Base-by-base conservation (phyloP, 2,888 invertebrate genomes). In the Xestia ashworthii region DNA sequence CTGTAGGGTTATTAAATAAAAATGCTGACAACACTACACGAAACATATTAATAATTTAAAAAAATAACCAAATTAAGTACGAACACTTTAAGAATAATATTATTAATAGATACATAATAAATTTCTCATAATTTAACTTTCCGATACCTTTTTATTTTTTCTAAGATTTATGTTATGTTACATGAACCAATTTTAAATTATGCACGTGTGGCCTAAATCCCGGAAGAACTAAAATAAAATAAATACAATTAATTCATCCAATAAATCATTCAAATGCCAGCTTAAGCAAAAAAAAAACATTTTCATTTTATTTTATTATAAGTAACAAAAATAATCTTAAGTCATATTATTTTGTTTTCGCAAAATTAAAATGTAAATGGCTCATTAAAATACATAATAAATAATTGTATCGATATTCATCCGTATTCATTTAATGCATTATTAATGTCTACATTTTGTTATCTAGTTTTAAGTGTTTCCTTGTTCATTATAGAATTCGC, bases 401-500 rank as follows among this genome's bases (percentile, higher is more conserved):
- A n/a, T 55, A 48, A 82, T 44, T 44, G 6, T 19, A 25, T 77
- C 22, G 5, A 64, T 78, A 22, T 50, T 50, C 38, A 83, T 69
- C 22, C 50, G 55, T 50, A 58, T 69, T 62, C 16, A 46, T 60
- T 38, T 50, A 50, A 80, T 82, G 55, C n/a, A 78, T 83, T 55
- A 78, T 80, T 64, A 32, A 82, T 80, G 25, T 82, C 32, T 32
- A 44, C 32, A 22, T 55, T 62, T 48, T 46, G 25, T 67, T 82
- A 79, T 50, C 78, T 44, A 50, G 6, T 22, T 64, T 68, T 44
- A 83, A 64, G 3, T 67, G 64, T 78, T 80, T 80, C 80, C 83
- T 83, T 69, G 55, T 50, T 50, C 14, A 44, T 38, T 25, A 38
- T 82, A 55, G 9, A 55, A 6, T 25, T 62, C 38, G 16, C 16